Conservation (phyloP, 2,888 invertebrate genomes). For the Lasius platythorax region DNA sequence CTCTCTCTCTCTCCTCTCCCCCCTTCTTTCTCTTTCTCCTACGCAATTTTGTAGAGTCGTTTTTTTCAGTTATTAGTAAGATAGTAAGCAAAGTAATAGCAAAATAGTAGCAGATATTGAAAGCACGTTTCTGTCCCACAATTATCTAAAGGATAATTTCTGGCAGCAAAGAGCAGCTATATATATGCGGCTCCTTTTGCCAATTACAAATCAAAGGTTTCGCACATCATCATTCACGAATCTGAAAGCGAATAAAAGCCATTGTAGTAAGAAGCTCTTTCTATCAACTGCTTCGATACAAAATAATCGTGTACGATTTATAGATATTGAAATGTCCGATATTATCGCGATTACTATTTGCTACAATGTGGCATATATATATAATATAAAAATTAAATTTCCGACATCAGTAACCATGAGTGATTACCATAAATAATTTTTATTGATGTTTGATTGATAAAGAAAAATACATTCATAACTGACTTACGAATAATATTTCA, state of each 20-base stretch:
- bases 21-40: not conserved
- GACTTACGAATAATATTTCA: slow-evolving; percentile 3
- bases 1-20: no score
- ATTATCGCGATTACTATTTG: not conserved
- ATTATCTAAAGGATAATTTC: slow-evolving; percentile 49
- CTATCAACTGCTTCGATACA: not conserved
- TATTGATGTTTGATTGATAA: not conserved
- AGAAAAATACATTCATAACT: not conserved
- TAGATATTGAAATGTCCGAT: not conserved
- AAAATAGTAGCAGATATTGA: slow-evolving; percentile 20
- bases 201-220: slow-evolving; percentile 60
- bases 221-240: slow-evolving; percentile 26
- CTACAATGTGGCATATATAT: not conserved
- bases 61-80: not conserved
- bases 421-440: not conserved
- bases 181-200: slow-evolving; percentile 51
- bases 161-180: slow-evolving; percentile 41
- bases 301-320: slow-evolving; percentile 15
- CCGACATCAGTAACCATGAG: not conserved
- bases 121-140: not conserved
- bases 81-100: not conserved
- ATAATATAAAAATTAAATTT: not conserved
- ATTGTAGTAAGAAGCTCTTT: not conserved
- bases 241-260: slow-evolving; percentile 32
- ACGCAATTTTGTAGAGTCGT: not conserved